Conservation (phyloP, 2,888 invertebrate genomes). For the Sipha maydis region DNA sequence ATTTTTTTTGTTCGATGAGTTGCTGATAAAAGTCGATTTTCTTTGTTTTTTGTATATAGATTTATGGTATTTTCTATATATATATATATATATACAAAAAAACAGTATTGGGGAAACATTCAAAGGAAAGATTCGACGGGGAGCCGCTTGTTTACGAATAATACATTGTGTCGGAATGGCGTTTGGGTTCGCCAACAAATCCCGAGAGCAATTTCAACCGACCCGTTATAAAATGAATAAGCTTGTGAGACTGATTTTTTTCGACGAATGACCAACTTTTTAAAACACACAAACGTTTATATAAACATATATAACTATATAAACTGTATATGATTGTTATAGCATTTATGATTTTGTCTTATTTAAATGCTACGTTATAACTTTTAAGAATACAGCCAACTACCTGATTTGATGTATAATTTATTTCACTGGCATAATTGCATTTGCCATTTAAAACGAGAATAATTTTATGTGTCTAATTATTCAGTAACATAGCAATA, state of each 20-base stretch:
- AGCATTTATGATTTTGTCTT: background rate
- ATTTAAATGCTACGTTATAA: background rate
- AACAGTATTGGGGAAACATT: background rate
- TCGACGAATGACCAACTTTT: background rate
- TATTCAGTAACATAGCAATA: too few relatives aligned
- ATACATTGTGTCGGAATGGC: background rate
- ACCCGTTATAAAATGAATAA: background rate
- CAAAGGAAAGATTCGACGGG: background rate
- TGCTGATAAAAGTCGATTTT: background rate
- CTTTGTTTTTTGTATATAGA: background rate
- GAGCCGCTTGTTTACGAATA: slow-evolving; percentile 23
- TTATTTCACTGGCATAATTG: too few relatives aligned
- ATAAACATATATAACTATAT: background rate
- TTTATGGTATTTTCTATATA: background rate
- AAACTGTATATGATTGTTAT: background rate
- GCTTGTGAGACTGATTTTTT: background rate
- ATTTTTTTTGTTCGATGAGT: background rate
- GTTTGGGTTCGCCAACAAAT: background rate
- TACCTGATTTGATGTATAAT: too few relatives aligned
- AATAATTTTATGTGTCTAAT: too few relatives aligned
- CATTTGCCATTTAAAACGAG: too few relatives aligned
- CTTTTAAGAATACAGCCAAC: too few relatives aligned
- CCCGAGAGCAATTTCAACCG: background rate
- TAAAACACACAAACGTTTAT: background rate
- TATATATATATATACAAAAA: background rate